A percentile compares a stretch with the other conserved stretches of the same genome.
phyloP scores from a whole-genome alignment of 2,888 invertebrate species.

The Timema podura region DNA sequence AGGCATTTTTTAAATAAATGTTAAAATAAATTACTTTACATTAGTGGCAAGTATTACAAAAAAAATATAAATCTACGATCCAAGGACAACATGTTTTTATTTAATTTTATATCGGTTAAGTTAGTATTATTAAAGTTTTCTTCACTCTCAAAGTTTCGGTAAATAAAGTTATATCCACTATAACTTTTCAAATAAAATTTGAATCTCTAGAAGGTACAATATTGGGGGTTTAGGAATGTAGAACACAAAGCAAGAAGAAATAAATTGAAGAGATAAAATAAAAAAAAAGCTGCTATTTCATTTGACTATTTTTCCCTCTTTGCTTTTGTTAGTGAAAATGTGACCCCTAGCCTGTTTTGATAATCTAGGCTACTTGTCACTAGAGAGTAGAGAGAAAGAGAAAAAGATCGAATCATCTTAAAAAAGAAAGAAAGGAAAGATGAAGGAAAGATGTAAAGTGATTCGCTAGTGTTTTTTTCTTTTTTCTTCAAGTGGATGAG shows the following conservation, averaged over 20 bases:
- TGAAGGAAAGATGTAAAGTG: slow-evolving; percentile 10
- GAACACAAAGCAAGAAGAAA: background rate
- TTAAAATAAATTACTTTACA: no score
- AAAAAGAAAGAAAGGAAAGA: slow-evolving; percentile 10
- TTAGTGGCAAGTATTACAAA: no score
- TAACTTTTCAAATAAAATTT: no score
- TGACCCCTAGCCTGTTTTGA: slow-evolving; percentile 1
- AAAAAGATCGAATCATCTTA: background rate
- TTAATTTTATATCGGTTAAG: no score
- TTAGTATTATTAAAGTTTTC: no score
- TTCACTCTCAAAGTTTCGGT: no score
- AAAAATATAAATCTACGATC: no score
- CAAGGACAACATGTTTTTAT: no score
- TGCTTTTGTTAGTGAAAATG: slow-evolving; percentile 1
- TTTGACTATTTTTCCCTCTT: background rate
- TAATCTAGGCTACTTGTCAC: slow-evolving; percentile 12
- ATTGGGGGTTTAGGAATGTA: no score
- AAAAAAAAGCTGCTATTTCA: slow-evolving; percentile 5
- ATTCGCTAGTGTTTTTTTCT: slow-evolving; percentile 13
- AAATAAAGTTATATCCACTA: no score
- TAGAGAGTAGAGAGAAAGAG: background rate
- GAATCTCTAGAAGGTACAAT: no score
- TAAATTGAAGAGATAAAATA: background rate
- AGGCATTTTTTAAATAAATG: no score
- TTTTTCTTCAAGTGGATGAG: slow-evolving; percentile 4